These are phyloP conservation scores for Pterostichus niger DNA, from an alignment of 2,888 invertebrate species.

Conservation along the genomic window DNA sequence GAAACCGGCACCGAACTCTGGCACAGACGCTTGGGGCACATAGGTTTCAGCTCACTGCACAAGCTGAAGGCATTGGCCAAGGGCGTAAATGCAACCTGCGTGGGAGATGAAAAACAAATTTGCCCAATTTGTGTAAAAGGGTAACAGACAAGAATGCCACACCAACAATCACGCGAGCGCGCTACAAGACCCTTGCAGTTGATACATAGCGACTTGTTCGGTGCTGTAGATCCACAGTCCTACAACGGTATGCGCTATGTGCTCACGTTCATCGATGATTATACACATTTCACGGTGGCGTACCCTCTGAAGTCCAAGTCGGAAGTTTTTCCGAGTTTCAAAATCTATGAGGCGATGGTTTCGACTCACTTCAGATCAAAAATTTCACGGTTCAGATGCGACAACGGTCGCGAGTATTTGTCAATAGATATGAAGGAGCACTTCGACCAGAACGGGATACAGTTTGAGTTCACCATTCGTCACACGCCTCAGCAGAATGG, in stretches of 20 bases:
- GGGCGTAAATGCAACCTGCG: conserved; percentile 64
- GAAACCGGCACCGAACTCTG: conserved; percentile 59
- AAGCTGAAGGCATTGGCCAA: conserved; percentile 54
- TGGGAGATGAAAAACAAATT: conserved; percentile 43
- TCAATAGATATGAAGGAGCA: conserved; percentile 48
- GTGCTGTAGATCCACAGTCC: conserved; percentile 69
- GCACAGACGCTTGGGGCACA: conserved; percentile 68
- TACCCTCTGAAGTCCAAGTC: conserved; percentile 69
- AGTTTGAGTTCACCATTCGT: conserved; percentile 68
- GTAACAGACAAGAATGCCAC: conserved; percentile 69
- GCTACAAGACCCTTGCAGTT: conserved; percentile 68
- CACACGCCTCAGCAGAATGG: too few species aligned
- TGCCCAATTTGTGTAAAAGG: conserved; percentile 69
- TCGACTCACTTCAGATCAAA: conserved; percentile 70
- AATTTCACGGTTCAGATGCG: conserved; percentile 70
- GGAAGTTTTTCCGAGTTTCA: conserved; percentile 70
- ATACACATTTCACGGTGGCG: conserved; percentile 69
- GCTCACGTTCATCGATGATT: conserved; percentile 70
- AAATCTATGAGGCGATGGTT: conserved; percentile 69
- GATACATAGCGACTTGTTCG: conserved; percentile 70
- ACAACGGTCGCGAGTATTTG: conserved; percentile 69
- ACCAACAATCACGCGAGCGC: conserved; percentile 67
- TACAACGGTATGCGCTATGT: conserved; percentile 68
- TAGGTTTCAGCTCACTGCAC: conserved; percentile 62
- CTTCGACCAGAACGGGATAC: conserved; percentile 21